Base-by-base conservation (phyloP, 2,797 vertebrate species). In the Pseudomugil gertrudae region DNA sequence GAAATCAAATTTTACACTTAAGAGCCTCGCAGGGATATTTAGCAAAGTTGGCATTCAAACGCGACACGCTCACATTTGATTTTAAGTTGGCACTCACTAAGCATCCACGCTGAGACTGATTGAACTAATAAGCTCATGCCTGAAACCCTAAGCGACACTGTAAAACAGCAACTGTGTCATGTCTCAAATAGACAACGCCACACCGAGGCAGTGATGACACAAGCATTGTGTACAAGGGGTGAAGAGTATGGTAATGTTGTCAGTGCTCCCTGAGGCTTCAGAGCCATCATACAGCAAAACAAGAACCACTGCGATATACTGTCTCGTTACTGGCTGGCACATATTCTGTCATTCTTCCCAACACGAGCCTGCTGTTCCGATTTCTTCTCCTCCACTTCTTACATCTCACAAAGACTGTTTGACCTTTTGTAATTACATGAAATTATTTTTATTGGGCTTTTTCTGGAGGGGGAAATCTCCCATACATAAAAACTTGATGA, bases 301-400 rank as follows among this genome's bases (percentile, higher is more conserved):
- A 80, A 76, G 75, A 68, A 72, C 52, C 79, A 67, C 77, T 10
- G 63, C 80, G 47, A 76, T 63, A 38, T 57, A 80, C 87, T 74
- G 81, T 83, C 91, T 94, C 81, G 87, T 93, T 93, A 93, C 90
- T 63, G 80, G 83, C 89, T 89, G 85, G 79, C 90, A 90, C 89
- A 79, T 69, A 79, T 85, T 73, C 92, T 91, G 91, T 91, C 92
- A 93, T 86, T 93, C 89, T 77, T 77, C 79, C 81, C 59, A 87
- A 86, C 76, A 81, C 85, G 87, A 81, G 79, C 52, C 87, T 84
- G 88, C 86, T 82, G 75, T 84, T 81, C 76, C 63, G 82, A 91
- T 93, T 91, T 91, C 89, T 92, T 92, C 88, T 87, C 85, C 91
- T 90, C 79, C 83, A 74, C 89, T 91, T 92, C 78, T 80, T 88